Evolutionary conservation across 2,888 invertebrate genomes (phyloP).

Genomic region (Fragum fragum): DNA sequence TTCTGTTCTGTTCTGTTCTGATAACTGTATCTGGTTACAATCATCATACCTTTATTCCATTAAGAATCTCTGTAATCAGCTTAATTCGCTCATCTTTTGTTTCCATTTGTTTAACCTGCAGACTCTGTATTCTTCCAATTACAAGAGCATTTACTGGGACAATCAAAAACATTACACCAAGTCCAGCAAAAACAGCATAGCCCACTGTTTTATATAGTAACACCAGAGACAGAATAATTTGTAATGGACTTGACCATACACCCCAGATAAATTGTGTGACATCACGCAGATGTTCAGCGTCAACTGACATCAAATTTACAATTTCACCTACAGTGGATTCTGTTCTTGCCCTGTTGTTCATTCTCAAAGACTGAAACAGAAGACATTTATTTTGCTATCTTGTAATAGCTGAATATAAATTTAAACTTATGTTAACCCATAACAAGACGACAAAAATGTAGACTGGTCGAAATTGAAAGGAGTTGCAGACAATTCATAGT

Average conservation of each 20-base stretch:
- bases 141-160: slow-evolving; percentile 88
- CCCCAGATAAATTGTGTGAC: slow-evolving; percentile 80
- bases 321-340: slow-evolving; percentile 86
- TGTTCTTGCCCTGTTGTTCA: slow-evolving; percentile 83
- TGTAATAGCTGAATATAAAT: too few species aligned
- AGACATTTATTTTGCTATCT: too few species aligned
- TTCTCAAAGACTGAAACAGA: slow-evolving; percentile 82
- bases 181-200: slow-evolving; percentile 92
- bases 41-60: slow-evolving; percentile 80
- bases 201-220: slow-evolving; percentile 88
- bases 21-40: too few species aligned
- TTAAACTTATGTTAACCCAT: too few species aligned
- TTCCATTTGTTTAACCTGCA: slow-evolving; percentile 80
- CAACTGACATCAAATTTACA: slow-evolving; percentile 87
- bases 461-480: too few species aligned
- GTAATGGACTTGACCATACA: slow-evolving; percentile 90
- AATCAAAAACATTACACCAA: slow-evolving; percentile 95
- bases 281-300: slow-evolving; percentile 83
- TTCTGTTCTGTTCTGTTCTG: too few species aligned
- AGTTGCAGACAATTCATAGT: too few species aligned
- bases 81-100: slow-evolving; percentile 83
- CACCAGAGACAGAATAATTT: slow-evolving; percentile 94
- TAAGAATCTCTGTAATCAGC: slow-evolving; percentile 81
- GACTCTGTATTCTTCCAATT: slow-evolving; percentile 76
- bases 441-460: too few species aligned